A percentile compares a stretch with the other conserved stretches of the same genome.
Conservation (phyloP, 2,888 invertebrate genomes). For the Drosophila mimetica region DNA sequence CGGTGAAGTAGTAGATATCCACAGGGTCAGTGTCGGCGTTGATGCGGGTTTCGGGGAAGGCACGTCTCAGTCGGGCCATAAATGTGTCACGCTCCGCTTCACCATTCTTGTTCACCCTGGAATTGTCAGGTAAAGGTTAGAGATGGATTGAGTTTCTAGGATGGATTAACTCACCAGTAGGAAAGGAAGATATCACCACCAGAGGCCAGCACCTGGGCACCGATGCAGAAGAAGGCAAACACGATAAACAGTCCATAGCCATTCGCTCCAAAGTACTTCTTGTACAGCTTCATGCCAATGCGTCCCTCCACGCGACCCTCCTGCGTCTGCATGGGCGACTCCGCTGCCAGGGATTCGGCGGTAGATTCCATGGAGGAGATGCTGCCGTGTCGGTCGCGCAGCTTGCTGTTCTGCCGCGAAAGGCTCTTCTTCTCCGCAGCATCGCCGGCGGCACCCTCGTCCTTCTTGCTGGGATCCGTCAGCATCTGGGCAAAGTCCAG, state of each 20-base stretch:
- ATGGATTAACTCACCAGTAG: slow-evolving; percentile 86
- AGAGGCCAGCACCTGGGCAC: slow-evolving; percentile 90
- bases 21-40: slow-evolving; percentile 68
- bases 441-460: slow-evolving; percentile 71
- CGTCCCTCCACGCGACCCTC: slow-evolving; percentile 88
- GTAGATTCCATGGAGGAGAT: slow-evolving; percentile 85
- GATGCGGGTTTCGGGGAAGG: slow-evolving; percentile 61
- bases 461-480: slow-evolving; percentile 85
- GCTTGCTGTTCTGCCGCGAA: slow-evolving; percentile 72
- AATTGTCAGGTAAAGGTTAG: background rate
- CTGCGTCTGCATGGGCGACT: slow-evolving; percentile 84
- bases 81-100: slow-evolving; percentile 53
- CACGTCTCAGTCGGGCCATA: slow-evolving; percentile 65
- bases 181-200: slow-evolving; percentile 92
- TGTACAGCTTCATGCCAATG: slow-evolving; percentile 87
- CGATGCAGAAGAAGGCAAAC: slow-evolving; percentile 87
- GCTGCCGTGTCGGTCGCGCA: slow-evolving; percentile 82
- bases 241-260: slow-evolving; percentile 87
- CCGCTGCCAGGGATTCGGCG: slow-evolving; percentile 82
- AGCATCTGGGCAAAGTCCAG: slow-evolving; percentile 91
- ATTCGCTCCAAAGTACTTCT: slow-evolving; percentile 89
- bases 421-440: slow-evolving; percentile 60
- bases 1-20: slow-evolving; percentile 85
- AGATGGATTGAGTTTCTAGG: background rate
- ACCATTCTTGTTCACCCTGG: slow-evolving; percentile 80